Conservation (phyloP, 2,113 vertebrate species). For the Scatophagus argus region DNA sequence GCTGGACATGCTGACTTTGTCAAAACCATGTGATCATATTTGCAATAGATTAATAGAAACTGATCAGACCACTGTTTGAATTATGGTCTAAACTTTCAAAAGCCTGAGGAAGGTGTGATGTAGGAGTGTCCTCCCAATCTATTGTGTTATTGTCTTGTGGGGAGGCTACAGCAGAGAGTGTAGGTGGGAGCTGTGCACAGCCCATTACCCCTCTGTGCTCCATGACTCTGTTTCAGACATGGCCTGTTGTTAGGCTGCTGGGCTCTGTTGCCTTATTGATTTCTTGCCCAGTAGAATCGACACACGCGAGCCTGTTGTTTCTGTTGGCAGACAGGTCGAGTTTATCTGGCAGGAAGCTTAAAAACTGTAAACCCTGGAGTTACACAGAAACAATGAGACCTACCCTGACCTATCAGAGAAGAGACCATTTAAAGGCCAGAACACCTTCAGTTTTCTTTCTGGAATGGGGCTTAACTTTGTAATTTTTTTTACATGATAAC, state of each 20-base stretch:
- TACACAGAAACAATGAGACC: not conserved
- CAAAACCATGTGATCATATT: not conserved
- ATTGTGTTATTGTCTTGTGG: not conserved
- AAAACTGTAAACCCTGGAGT: constrained; percentile 1
- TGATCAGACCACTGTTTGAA: not conserved
- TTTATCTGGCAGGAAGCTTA: constrained; percentile 4
- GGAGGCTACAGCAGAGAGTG: not conserved
- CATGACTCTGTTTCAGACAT: not conserved
- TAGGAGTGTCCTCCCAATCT: not conserved
- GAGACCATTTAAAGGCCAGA: not conserved
- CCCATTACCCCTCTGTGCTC: not conserved
- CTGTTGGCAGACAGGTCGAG: not conserved
- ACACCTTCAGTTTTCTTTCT: not conserved
- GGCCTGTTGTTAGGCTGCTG: not conserved
- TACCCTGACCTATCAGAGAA: not conserved
- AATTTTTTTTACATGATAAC: not conserved
- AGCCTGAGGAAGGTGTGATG: not conserved
- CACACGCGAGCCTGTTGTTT: not conserved
- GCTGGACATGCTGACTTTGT: not conserved
- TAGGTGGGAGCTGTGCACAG: not conserved
- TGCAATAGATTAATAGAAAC: not conserved
- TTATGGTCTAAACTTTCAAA: not conserved
- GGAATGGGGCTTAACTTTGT: not conserved
- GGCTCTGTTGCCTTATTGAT: constrained; percentile 5
- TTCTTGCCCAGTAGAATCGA: constrained; percentile 6